Percentiles rank a stretch among this genome's conserved stretches.
phyloP scores from a whole-genome alignment of 2,113 vertebrate species.

The Vidua macroura region DNA sequence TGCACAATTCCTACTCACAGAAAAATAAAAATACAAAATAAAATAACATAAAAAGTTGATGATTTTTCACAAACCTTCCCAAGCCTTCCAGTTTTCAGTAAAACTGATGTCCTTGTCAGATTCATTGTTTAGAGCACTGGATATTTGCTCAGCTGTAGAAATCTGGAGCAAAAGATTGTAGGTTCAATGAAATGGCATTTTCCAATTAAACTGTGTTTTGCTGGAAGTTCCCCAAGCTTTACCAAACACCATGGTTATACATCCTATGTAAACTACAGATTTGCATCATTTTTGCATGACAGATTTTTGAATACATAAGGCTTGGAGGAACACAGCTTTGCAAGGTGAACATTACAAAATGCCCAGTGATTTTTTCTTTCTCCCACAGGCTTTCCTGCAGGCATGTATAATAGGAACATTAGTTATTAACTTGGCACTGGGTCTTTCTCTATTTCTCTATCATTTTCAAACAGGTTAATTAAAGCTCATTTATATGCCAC shows the following conservation, averaged over 20 bases:
- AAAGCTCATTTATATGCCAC: not conserved
- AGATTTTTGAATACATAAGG: not conserved
- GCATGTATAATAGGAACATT: not conserved
- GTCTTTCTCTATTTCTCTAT: constrained; percentile 18
- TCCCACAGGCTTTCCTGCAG: constrained; percentile 13
- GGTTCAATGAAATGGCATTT: constrained; percentile 17
- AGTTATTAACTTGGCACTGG: constrained; percentile 5
- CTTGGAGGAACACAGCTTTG: not conserved
- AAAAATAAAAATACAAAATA: not conserved
- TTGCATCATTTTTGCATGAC: constrained; percentile 8
- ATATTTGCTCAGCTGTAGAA: constrained; percentile 25
- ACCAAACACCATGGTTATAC: not conserved
- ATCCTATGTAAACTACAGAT: not conserved
- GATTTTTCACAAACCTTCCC: not conserved
- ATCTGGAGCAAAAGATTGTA: not conserved
- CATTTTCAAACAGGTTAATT: constrained; percentile 28
- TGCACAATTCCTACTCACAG: not conserved
- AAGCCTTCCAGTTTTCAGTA: not conserved
- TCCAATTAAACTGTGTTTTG: constrained; percentile 12
- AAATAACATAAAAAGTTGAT: not conserved
- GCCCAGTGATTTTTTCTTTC: not conserved
- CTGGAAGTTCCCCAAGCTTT: constrained; percentile 21
- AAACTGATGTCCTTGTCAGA: constrained; percentile 1
- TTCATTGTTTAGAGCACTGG: not conserved
- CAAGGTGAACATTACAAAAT: constrained; percentile 26